A percentile compares a stretch with the other conserved stretches of the same genome.
phyloP scores from a whole-genome alignment of 2,113 vertebrate species.

The Rallus limicola region DNA sequence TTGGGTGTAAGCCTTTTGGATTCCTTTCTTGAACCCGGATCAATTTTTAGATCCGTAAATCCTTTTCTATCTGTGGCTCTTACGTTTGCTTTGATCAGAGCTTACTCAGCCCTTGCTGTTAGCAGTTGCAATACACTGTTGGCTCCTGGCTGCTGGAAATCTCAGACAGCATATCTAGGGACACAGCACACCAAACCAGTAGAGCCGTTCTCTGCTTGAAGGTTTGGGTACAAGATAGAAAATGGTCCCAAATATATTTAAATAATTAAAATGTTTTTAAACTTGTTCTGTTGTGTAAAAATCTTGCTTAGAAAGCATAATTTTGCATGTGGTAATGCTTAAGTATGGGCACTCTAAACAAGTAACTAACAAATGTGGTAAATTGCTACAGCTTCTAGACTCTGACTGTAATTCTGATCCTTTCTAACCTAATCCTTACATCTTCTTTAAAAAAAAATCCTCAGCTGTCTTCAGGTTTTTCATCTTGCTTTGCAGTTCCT shows the following conservation, averaged over 20 bases:
- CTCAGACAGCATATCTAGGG: not conserved
- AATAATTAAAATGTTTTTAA: not conserved
- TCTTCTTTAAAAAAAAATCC: not conserved
- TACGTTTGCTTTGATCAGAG: not conserved
- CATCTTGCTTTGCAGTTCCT: not conserved
- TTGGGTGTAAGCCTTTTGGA: not conserved
- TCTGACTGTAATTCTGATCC: not conserved
- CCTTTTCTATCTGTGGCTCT: not conserved
- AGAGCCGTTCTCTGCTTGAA: not conserved
- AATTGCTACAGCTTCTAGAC: not conserved
- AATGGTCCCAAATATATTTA: not conserved
- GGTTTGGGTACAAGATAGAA: not conserved
- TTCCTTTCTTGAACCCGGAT: not conserved
- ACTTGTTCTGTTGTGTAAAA: not conserved
- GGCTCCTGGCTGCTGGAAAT: not conserved
- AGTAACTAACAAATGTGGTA: not conserved
- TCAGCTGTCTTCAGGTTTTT: not conserved
- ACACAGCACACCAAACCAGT: accelerated
- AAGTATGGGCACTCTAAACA: not conserved
- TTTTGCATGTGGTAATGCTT: not conserved
- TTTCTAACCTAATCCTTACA: not conserved
- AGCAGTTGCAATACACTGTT: not conserved
- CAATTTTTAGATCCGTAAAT: not conserved
- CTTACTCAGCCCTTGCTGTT: not conserved
- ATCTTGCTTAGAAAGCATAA: not conserved